Evolutionary conservation across 2,888 invertebrate species (phyloP), one percentile per base, ranked within the genome.

Genomic region (Neocrepidodera transversa): DNA sequence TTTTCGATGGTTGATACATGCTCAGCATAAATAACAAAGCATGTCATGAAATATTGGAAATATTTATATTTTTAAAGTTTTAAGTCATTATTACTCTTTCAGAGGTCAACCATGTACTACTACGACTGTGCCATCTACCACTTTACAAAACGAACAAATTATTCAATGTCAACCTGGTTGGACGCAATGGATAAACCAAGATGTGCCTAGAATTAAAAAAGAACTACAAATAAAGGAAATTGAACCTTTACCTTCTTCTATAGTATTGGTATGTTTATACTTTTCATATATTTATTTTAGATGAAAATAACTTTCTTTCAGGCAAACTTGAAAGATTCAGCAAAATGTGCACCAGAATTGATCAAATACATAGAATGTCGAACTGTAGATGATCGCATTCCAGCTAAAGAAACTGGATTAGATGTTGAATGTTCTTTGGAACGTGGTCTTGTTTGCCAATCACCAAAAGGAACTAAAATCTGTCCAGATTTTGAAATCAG

Each of bases 401-500:
- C 83, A 0, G 83, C 87, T 0, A 90, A 89, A 68, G 85, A 87
- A 52, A 89, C 90, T 7, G 89, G 88, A 0, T 84, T 92, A 52
- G 85, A 90, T 72, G 90, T 89, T 0, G 87, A 88, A 68, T 95
- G 95, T 74, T 88, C 87, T 66, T 74, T 92, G 57, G 86, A 90
- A 66, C 82, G 82, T 10, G 94, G 94, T 0, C 80, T 94, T 0
- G 78, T 86, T 3, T 94, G 94, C 73, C 79, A 77, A 53, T 79
- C 80, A 2, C 66, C 71, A 18, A 72, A 72, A 55, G 68, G 69
- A 2, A 60, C 65, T 45, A 61, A 66, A 48, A 71, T 78, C 1
- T 95, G 95, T 69, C 84, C 87, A 1, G 93, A 95, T 81, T 94
- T 93, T 74, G 93, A 95, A 79, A 87, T 94, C 47, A 83, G 90